Evolutionary conservation across 2,113 vertebrate genomes (phyloP), one percentile per base, ranked within the genome.

Genomic region (Pelvicachromis taeniatus): DNA sequence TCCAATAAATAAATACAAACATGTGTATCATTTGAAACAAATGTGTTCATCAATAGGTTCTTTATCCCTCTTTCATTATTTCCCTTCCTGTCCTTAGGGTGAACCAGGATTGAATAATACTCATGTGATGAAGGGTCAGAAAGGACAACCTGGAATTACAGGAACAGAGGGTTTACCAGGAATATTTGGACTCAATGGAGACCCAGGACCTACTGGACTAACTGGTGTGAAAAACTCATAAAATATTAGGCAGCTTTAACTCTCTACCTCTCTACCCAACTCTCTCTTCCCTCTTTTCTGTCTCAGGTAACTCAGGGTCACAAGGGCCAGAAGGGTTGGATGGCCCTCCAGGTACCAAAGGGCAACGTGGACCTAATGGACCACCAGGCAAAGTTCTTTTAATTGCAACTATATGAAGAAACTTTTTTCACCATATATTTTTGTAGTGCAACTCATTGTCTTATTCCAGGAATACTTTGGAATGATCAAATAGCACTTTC

Each of bases 271-370:
- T 52, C 5, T 9, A 23, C 23, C 7, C 2, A 23, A 50, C 12
- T 59, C 40, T 48, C 17, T 85, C 8, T 78, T 12, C 45, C 9
- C 14, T 78, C 3, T 10, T 48, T 81, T 12, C 53, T 85, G 14
- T 73, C 85, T 19, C 83, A 94, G 95, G 95, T 40, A 14, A 55
- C 53, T 86, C 84, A 23, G 95, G 94, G 19, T 23, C 55, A 73
- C 58, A 61, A 56, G 95, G 95, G 8, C 73, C 75, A 45, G 40
- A 45, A 78, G 94, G 93, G 23, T 78, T 59, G 83, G 70, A 68
- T 87, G 93, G 95, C 16, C 86, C 35, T 40, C 68, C 80, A 40
- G 93, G 93, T 87, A 5, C 2, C n/a, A 93, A 90, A 81, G 95
- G 95, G 77, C 54, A 1, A 5, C 5, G 1, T 55, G 93, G 94